These are phyloP conservation scores for Chamaetylas fuelleborni DNA, from an alignment of 2,113 vertebrate genomes.

Conservation along the genomic window DNA sequence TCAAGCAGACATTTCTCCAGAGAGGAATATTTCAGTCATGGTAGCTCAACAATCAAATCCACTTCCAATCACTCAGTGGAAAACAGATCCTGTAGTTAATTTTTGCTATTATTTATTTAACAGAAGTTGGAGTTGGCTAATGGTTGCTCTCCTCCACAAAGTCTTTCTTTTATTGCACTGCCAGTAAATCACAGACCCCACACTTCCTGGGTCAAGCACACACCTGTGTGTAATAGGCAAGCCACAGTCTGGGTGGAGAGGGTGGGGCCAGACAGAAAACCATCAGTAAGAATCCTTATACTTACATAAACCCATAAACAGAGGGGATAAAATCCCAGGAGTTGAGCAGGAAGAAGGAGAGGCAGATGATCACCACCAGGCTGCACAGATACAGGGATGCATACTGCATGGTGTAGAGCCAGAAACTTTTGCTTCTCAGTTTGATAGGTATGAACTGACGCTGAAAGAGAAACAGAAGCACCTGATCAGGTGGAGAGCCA, in stretches of 20 bases:
- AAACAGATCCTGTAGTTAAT: background rate
- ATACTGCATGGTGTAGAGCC: slow-evolving; percentile 87
- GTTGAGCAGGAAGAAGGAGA: slow-evolving; percentile 96
- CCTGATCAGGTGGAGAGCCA: background rate
- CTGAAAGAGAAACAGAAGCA: slow-evolving; percentile 69
- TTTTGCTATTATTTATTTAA: background rate
- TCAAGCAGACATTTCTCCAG: background rate
- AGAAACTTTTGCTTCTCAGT: slow-evolving; percentile 83
- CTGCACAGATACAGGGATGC: slow-evolving; percentile 88
- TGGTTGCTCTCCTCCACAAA: background rate
- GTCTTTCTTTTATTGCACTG: background rate
- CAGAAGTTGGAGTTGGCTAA: background rate
- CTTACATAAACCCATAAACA: slow-evolving; percentile 98
- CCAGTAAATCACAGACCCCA: background rate
- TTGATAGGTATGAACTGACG: slow-evolving; percentile 89
- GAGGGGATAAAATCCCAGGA: slow-evolving; percentile 96
- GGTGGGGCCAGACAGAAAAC: background rate
- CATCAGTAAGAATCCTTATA: background rate
- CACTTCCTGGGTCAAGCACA: background rate
- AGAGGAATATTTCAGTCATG: background rate
- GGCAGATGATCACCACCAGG: slow-evolving; percentile 85
- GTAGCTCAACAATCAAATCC: background rate
- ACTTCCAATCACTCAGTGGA: background rate
- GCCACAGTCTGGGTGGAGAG: background rate
- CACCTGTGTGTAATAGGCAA: background rate